phyloP scores from a whole-genome alignment of 2,797 vertebrate genomes.

The Betta splendens region DNA sequence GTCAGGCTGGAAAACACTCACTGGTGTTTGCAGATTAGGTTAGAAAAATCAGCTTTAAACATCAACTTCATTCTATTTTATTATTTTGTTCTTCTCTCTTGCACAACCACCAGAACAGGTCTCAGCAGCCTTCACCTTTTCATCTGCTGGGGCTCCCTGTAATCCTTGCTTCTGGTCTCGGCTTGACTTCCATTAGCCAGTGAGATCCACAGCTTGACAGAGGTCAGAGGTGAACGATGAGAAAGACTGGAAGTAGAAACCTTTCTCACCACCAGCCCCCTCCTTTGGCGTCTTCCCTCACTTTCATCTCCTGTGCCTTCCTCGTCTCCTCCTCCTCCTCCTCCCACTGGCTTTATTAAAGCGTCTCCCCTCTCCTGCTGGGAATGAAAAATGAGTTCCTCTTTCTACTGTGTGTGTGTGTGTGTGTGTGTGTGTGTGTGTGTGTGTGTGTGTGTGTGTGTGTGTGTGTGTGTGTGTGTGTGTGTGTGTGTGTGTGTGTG shows the following conservation, averaged over 20 bases:
- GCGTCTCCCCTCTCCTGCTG: conserved; percentile 34
- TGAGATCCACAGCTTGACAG: conserved; percentile 16
- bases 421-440: conserved; percentile 9
- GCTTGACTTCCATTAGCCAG: conserved; percentile 28
- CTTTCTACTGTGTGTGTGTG: conserved; percentile 6
- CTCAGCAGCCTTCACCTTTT: no score
- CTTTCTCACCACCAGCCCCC: conserved; percentile 7
- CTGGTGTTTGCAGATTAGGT: no score
- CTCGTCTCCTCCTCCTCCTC: conserved; percentile 9
- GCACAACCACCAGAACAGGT: no score
- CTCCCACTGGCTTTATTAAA: conserved; percentile 35
- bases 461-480: conserved; percentile 4
- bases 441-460: conserved; percentile 27
- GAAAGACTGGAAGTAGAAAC: conserved; percentile 9
- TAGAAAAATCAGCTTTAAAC: no score
- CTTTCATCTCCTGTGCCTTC: not conserved
- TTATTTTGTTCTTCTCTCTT: no score
- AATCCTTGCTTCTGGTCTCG: not conserved
- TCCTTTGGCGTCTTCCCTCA: not conserved
- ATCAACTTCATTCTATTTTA: no score
- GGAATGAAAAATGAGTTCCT: conserved; percentile 53
- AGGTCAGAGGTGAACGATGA: conserved; percentile 22
- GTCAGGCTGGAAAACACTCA: no score
- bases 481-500: conserved; percentile 1
- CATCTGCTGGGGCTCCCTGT: conserved; percentile 1